Percentiles rank a stretch among this genome's conserved stretches.
phyloP scores from a whole-genome alignment of 2,888 invertebrate genomes.

The Drosophila pseudotalamancana region DNA sequence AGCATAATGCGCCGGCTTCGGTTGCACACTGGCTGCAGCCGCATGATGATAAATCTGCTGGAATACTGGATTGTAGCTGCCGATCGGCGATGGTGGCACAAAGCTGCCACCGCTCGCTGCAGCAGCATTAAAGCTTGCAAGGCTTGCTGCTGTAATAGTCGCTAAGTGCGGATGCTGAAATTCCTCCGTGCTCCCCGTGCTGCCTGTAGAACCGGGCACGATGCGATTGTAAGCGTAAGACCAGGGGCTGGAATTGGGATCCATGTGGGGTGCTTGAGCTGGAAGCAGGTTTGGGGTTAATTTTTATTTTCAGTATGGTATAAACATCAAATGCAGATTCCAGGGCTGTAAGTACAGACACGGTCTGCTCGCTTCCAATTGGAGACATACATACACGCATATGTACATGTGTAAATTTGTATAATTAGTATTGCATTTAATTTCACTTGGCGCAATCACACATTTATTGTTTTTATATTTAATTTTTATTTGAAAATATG shows the following conservation, averaged over 20 bases:
- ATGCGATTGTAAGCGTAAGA: conserved; percentile 93
- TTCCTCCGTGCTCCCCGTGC: conserved; percentile 87
- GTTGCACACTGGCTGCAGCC: conserved; percentile 85
- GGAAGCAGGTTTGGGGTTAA: conserved; percentile 34
- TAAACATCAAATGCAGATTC: conserved; percentile 35
- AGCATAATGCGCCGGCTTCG: conserved; percentile 90
- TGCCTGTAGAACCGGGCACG: conserved; percentile 87
- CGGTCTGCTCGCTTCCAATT: conserved; percentile 12
- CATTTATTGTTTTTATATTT: not conserved
- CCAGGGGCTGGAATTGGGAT: conserved; percentile 94
- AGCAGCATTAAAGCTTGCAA: conserved; percentile 86
- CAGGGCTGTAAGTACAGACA: conserved; percentile 28
- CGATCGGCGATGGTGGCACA: conserved; percentile 90
- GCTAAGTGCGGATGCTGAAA: conserved; percentile 89
- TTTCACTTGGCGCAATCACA: conserved; percentile 3
- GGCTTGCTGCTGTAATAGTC: conserved; percentile 85
- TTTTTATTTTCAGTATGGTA: conserved; percentile 17
- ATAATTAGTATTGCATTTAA: not conserved
- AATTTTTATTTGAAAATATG: conserved; percentile 4
- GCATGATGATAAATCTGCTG: conserved; percentile 93
- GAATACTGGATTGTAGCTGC: conserved; percentile 91
- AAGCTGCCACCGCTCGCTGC: conserved; percentile 85
- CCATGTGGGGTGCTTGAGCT: conserved; percentile 86
- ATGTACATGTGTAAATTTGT: conserved; percentile 13
- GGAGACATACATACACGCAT: conserved; percentile 11